These are phyloP conservation scores for Myripristis jacobus DNA, from an alignment of 2,797 vertebrate species.

Conservation along the genomic window DNA sequence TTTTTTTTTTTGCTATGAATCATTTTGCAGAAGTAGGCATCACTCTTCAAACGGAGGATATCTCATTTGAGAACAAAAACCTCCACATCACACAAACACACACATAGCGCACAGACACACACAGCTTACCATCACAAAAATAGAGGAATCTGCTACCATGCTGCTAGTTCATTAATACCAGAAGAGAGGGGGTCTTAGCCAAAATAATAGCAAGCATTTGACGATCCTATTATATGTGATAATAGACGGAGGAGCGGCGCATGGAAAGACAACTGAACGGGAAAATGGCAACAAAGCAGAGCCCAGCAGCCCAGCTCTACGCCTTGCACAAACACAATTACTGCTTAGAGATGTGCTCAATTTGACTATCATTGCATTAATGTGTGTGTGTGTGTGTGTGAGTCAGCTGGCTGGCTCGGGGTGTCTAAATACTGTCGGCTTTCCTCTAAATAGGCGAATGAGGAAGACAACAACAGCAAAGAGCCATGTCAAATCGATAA, in stretches of 20 bases:
- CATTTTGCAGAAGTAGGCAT: too few relatives aligned
- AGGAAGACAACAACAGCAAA: constrained; percentile 65
- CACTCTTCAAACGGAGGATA: too few relatives aligned
- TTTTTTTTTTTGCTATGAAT: too few relatives aligned
- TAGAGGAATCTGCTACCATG: constrained; percentile 13
- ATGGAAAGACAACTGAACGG: constrained; percentile 33
- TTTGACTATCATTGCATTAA: constrained; percentile 46
- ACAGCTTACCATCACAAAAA: neutral
- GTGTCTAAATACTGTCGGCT: constrained; percentile 36
- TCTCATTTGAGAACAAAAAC: too few relatives aligned
- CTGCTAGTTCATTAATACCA: constrained; percentile 31
- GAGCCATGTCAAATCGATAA: constrained; percentile 78
- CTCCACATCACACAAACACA: neutral
- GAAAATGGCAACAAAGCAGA: constrained; percentile 42
- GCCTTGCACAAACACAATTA: constrained; percentile 56
- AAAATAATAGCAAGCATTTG: constrained; percentile 25
- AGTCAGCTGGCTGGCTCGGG: constrained; percentile 49
- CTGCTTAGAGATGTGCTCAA: constrained; percentile 44
- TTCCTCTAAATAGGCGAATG: constrained; percentile 59
- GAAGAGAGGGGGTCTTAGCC: constrained; percentile 13
- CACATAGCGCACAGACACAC: neutral
- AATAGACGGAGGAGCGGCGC: constrained; percentile 29
- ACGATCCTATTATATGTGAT: constrained; percentile 31
- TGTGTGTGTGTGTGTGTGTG: neutral
- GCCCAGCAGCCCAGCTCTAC: constrained; percentile 20